Conservation (phyloP, 2,888 invertebrate genomes). For the Epinotia bilunana region DNA sequence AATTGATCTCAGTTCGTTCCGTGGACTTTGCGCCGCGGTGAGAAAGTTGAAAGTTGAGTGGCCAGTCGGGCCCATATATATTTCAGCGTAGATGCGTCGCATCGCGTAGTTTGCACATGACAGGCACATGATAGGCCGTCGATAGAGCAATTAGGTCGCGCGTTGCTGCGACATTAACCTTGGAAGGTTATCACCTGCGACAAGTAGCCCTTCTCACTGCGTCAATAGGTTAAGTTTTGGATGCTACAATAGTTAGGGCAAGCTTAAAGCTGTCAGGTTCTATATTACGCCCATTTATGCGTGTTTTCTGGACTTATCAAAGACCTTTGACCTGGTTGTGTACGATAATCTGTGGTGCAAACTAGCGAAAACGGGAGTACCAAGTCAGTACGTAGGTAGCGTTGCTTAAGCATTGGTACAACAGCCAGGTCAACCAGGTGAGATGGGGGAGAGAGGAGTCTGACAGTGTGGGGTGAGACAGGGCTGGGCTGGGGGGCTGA, state of each 20-base stretch:
- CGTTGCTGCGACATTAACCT: constrained; percentile 6
- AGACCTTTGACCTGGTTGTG: no score
- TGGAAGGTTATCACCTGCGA: not conserved
- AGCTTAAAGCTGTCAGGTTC: no score
- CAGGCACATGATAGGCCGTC: not conserved
- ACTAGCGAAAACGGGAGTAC: no score
- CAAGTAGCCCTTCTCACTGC: constrained; percentile 10
- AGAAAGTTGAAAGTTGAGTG: constrained; percentile 2
- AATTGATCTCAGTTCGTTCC: not conserved
- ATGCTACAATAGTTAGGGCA: not conserved
- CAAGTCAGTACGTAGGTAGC: no score
- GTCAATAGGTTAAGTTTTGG: not conserved
- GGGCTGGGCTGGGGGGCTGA: no score
- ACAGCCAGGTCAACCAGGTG: no score
- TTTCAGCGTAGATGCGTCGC: constrained; percentile 23
- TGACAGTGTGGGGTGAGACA: no score
- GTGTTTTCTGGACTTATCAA: no score
- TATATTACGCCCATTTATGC: no score
- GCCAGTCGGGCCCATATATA: constrained; percentile 3
- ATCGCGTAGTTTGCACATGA: constrained; percentile 13
- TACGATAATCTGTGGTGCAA: no score
- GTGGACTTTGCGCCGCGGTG: not conserved
- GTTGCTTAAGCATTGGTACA: no score
- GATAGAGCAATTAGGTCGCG: constrained; percentile 22
- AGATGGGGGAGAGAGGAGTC: no score